A percentile compares a stretch with the other conserved stretches of the same genome.
phyloP scores from a whole-genome alignment of 2,888 invertebrate genomes.

The Drosophila paramelanica region DNA sequence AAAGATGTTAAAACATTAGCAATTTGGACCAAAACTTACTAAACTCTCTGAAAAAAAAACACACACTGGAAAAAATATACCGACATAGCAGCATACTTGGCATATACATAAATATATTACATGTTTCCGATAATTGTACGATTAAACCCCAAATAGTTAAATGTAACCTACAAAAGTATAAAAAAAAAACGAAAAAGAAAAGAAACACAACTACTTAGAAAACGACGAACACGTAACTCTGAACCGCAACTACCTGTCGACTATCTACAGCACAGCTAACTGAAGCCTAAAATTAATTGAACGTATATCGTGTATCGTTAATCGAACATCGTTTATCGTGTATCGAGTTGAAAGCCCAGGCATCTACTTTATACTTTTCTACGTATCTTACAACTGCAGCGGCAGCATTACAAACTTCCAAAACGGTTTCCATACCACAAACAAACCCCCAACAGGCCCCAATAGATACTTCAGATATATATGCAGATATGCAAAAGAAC shows the following conservation, averaged over 20 bases:
- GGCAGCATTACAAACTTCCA: slow-evolving; percentile 41
- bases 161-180: slow-evolving; percentile 19
- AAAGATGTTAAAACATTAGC: slow-evolving; percentile 42
- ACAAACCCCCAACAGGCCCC: neutral
- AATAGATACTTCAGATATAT: slow-evolving; percentile 10
- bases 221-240: slow-evolving; percentile 40
- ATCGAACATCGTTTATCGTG: slow-evolving; percentile 10
- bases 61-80: slow-evolving; percentile 10
- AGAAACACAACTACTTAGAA: slow-evolving; percentile 10
- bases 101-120: slow-evolving; percentile 9
- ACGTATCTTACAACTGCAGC: slow-evolving; percentile 47
- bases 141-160: slow-evolving; percentile 17
- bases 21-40: slow-evolving; percentile 73
- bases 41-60: slow-evolving; percentile 19
- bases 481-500: slow-evolving; percentile 10
- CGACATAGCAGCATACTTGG: slow-evolving; percentile 19
- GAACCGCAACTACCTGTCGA: slow-evolving; percentile 74
- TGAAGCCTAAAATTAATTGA: slow-evolving; percentile 12
- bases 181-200: neutral
- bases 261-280: slow-evolving; percentile 51
- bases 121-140: slow-evolving; percentile 8
- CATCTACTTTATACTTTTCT: slow-evolving; percentile 50
- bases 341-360: slow-evolving; percentile 13
- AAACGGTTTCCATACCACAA: slow-evolving; percentile 64
- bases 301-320: slow-evolving; percentile 5